Evolutionary conservation across 2,797 vertebrate species (phyloP).

Genomic region (Aphelocoma californica): DNA sequence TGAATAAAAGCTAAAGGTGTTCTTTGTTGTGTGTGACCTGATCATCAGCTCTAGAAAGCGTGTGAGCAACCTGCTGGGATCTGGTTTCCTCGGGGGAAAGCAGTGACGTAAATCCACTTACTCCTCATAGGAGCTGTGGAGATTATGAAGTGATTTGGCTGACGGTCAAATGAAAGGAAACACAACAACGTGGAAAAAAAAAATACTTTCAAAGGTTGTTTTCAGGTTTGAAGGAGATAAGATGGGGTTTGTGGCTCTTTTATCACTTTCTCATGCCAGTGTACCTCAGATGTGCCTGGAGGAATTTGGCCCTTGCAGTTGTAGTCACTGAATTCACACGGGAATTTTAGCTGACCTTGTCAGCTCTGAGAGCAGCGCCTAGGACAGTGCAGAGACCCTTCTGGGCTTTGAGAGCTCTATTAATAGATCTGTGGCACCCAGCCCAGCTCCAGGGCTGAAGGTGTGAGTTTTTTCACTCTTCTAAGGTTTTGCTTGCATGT

Average conservation of each 20-base stretch:
- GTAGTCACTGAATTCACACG: constrained; percentile 50
- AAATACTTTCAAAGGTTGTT: constrained; percentile 59
- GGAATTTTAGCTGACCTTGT: constrained; percentile 73
- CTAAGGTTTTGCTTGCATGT: not conserved
- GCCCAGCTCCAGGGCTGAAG: not conserved
- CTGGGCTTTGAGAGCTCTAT: constrained; percentile 62
- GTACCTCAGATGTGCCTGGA: constrained; percentile 42
- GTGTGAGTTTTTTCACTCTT: constrained; percentile 39
- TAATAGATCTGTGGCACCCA: constrained; percentile 62
- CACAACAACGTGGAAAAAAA: constrained; percentile 18
- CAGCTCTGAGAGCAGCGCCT: constrained; percentile 51
- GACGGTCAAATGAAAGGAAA: constrained; percentile 34
- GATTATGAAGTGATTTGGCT: constrained; percentile 58
- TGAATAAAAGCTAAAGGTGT: not conserved
- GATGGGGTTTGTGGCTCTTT: constrained; percentile 46
- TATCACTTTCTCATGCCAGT: constrained; percentile 69
- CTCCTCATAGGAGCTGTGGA: constrained; percentile 35
- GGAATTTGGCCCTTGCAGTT: constrained; percentile 32
- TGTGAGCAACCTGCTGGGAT: constrained; percentile 30
- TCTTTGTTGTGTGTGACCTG: constrained; percentile 11
- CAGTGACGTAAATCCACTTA: constrained; percentile 67
- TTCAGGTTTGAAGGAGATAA: constrained; percentile 66
- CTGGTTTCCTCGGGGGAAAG: constrained; percentile 60
- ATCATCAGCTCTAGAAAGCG: constrained; percentile 5
- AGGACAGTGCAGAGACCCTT: constrained; percentile 57